phyloP scores from a whole-genome alignment of 2,888 invertebrate genomes.

The Hirtodrosophila confusa region DNA sequence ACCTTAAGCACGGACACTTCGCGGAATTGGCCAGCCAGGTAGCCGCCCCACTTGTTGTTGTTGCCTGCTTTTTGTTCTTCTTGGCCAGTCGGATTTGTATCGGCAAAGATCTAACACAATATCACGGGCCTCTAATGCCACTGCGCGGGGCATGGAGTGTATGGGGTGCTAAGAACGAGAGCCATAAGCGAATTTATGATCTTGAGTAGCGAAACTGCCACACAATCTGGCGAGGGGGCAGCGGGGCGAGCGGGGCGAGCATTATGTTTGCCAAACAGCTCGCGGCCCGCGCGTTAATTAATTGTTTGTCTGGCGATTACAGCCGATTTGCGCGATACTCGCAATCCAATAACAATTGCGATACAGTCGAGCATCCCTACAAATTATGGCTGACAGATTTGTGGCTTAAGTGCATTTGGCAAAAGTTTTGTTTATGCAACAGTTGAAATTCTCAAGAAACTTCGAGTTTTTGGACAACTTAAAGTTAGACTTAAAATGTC shows the following conservation, averaged over 20 bases:
- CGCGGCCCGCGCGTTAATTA: slow-evolving; percentile 60
- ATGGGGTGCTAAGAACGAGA: slow-evolving; percentile 25
- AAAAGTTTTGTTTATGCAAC: background rate
- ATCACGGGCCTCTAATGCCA: slow-evolving; percentile 35
- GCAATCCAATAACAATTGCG: slow-evolving; percentile 13
- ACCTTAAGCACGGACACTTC: slow-evolving; percentile 54
- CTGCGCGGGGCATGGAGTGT: slow-evolving; percentile 22
- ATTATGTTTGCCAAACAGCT: slow-evolving; percentile 52
- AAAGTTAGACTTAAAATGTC: too few species aligned
- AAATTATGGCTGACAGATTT: slow-evolving; percentile 14
- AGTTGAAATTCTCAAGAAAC: too few species aligned
- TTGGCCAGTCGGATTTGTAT: slow-evolving; percentile 58
- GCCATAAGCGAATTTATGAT: slow-evolving; percentile 42
- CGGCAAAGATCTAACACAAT: slow-evolving; percentile 69
- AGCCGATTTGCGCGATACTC: slow-evolving; percentile 26
- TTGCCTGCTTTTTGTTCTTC: slow-evolving; percentile 8
- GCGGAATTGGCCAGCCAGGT: slow-evolving; percentile 64
- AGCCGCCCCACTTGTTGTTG: slow-evolving; percentile 53
- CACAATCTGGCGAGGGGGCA: too few species aligned
- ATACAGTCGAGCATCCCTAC: slow-evolving; percentile 6
- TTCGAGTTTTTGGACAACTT: too few species aligned
- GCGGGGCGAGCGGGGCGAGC: slow-evolving; percentile 7
- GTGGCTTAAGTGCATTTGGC: background rate
- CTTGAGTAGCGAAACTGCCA: slow-evolving; percentile 8
- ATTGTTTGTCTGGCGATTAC: slow-evolving; percentile 71